Percentiles rank a stretch among this genome's conserved stretches.
phyloP scores from a whole-genome alignment of 2,797 vertebrate species.

The Glossophaga mutica region DNA sequence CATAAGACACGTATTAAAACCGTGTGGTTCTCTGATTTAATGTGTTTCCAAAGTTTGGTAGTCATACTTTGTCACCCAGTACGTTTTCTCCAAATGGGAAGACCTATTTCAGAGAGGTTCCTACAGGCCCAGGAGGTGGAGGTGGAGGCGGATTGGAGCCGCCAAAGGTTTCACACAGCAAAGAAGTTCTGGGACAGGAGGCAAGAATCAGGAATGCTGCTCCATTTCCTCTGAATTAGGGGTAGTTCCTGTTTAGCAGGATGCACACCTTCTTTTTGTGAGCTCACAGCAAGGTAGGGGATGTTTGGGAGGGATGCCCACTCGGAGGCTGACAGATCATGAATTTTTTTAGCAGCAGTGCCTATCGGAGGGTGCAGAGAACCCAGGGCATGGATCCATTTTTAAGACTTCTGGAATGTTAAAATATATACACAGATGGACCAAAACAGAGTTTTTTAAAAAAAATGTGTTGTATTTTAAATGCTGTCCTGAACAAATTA shows the following conservation, averaged over 20 bases:
- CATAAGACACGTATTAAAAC: background rate
- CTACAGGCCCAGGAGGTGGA: background rate
- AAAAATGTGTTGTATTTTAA: conserved; percentile 10
- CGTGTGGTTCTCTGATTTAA: background rate
- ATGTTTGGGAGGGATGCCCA: background rate
- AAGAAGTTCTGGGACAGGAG: background rate
- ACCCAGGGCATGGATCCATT: background rate
- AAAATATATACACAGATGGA: background rate
- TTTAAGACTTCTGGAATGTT: background rate
- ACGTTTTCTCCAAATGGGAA: background rate
- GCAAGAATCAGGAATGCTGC: background rate
- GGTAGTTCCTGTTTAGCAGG: background rate
- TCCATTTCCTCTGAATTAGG: background rate
- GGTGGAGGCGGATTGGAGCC: background rate
- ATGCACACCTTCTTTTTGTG: background rate
- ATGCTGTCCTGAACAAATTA: background rate
- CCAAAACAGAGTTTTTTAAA: background rate
- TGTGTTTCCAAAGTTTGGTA: background rate
- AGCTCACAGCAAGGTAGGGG: background rate
- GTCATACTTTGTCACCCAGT: background rate
- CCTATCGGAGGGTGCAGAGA: background rate
- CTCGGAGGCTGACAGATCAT: background rate
- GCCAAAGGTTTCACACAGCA: background rate
- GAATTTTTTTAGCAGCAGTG: conserved; percentile 40
- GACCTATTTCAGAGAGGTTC: background rate